phyloP scores from a whole-genome alignment of 1,140 invertebrate species.

The Philaenus spumarius region DNA sequence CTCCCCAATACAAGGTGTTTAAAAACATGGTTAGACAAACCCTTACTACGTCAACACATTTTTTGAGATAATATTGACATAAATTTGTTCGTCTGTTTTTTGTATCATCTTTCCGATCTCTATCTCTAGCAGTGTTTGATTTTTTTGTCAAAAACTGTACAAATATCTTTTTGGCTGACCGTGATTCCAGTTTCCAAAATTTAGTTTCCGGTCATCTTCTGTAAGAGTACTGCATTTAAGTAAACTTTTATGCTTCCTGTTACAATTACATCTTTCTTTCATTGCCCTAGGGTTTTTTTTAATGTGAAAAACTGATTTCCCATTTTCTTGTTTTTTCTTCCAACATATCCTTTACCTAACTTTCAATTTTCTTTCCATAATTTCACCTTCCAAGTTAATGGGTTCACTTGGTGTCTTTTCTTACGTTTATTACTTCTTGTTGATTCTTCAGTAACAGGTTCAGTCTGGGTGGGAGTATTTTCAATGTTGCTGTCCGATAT shows the following conservation, averaged over 20 bases:
- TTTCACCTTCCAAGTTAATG: constrained; percentile 4
- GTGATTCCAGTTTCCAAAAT: constrained; percentile 17
- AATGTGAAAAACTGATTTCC: constrained; percentile 1
- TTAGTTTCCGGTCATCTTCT: constrained; percentile 5
- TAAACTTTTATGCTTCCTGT: constrained; percentile 9
- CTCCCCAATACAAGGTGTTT: constrained; percentile 10
- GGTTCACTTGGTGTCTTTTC: constrained; percentile 12
- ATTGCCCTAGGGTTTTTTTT: constrained; percentile 5
- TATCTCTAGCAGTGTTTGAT: neutral
- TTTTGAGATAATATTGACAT: constrained; percentile 10
- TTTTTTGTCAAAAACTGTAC: constrained; percentile 9
- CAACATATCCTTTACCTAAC: constrained; percentile 9
- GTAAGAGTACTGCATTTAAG: constrained; percentile 1
- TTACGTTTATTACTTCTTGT: neutral
- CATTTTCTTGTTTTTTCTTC: constrained; percentile 1
- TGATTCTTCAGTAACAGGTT: too few species aligned
- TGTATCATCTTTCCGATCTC: constrained; percentile 2
- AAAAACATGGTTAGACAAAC: constrained; percentile 17
- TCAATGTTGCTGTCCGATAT: too few species aligned
- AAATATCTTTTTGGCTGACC: constrained; percentile 9
- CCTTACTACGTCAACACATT: neutral
- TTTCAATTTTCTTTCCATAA: constrained; percentile 2
- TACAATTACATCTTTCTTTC: constrained; percentile 14
- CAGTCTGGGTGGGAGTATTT: too few species aligned
- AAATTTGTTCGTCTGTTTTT: constrained; percentile 10